Evolutionary conservation across 2,113 vertebrate species (phyloP), one percentile per base, ranked within the genome.

Genomic region (Coptodon rendalli): DNA sequence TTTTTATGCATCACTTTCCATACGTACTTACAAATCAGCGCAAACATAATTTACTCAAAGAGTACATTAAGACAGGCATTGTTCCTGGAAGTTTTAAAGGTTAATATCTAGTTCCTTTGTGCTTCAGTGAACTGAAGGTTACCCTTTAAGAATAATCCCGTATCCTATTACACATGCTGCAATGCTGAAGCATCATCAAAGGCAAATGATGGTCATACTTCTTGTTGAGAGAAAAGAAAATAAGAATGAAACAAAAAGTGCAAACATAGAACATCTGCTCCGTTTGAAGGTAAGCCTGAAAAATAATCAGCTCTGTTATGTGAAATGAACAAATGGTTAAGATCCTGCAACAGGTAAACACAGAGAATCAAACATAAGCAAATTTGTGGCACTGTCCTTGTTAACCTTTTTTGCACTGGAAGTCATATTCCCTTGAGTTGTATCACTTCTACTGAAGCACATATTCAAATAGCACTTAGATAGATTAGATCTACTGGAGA

Each of bases 1-100:
- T 85, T 61, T 56, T 76, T 45, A 83, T 81, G 82, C 85, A 83
- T 89, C 12, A 61, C 89, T 86, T 87, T 76, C 34, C 29, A 82
- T 88, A 85, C 71, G 16, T 17, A 79, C 22, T 24, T 38, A 40
- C 61, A 82, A 80, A 80, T 83, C 12, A 83, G 56, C 38, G 40
- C 24, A 36, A 80, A 56, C 56, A 80, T 52, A 45, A 91, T 86
- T 22, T 68, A 29, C 52, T 52, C 9, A 92, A 86, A 34, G 81
- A 61, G 76, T 31, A 87, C 13, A 82, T 82, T 50, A 71, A 52
- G 80, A 29, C 66, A 12, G 56, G 84, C 16, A 54, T 68, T n/a
- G 16, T 86, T 13, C 24, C 34, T 81, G 24, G 10, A 86, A 24
- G 59, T 63, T 81, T 27, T 82, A 12, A 12, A 31, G 31, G 19